Conservation (phyloP, 2,888 invertebrate genomes). For the Nomada ferruginata region DNA sequence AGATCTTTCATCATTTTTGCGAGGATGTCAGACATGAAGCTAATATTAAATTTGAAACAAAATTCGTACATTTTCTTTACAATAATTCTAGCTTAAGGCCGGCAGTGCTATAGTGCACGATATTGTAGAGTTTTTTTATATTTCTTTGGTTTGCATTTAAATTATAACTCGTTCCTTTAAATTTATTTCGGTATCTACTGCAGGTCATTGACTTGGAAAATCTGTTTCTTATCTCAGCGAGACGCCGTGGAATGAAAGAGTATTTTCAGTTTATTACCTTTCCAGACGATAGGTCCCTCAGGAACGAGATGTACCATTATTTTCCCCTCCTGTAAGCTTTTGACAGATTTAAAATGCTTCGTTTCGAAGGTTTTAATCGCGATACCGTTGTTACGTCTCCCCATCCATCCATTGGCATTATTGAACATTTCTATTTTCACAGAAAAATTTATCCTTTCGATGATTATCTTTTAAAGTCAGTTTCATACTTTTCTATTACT, state of each 20-base stretch:
- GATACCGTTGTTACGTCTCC: background rate
- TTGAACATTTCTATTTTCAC: background rate
- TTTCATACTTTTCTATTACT: too few species aligned
- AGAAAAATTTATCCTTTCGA: too few species aligned
- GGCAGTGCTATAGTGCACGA: too few species aligned
- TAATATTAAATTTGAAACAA: too few species aligned
- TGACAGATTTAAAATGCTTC: background rate
- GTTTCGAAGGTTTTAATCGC: background rate
- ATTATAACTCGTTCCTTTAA: background rate
- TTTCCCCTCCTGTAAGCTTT: background rate
- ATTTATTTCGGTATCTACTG: background rate
- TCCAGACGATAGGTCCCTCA: background rate
- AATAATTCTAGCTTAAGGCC: too few species aligned
- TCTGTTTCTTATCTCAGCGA: conserved; percentile 1
- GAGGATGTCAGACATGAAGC: too few species aligned
- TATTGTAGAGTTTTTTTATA: too few species aligned
- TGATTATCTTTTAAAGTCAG: too few species aligned
- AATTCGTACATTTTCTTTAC: too few species aligned
- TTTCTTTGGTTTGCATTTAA: background rate
- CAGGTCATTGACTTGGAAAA: background rate
- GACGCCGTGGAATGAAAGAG: background rate
- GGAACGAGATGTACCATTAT: background rate
- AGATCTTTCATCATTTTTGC: too few species aligned
- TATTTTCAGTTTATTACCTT: background rate
- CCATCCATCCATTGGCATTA: background rate